Evolutionary conservation across 2,888 invertebrate genomes (phyloP).

Genomic region (Mongoloraphidia duomilia): DNA sequence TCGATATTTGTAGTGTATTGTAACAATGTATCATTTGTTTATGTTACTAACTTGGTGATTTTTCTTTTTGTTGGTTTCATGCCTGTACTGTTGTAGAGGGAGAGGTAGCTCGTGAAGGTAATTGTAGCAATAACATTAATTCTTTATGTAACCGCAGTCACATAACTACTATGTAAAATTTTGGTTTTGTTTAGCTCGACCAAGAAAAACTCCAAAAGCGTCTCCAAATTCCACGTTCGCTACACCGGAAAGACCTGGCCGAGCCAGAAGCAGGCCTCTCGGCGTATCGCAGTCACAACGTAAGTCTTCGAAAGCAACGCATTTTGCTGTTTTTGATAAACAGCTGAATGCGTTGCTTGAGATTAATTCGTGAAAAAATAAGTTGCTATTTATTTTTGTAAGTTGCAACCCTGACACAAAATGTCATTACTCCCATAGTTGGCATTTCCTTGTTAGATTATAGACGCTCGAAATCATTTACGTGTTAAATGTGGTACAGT

Average conservation of each 20-base stretch:
- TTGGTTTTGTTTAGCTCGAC: slow-evolving; percentile 38
- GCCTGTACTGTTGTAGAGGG: slow-evolving; percentile 34
- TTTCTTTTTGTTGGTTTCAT: slow-evolving; percentile 24
- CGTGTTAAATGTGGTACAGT: too few relatives aligned
- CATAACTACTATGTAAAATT: slow-evolving; percentile 1
- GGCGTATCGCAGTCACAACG: slow-evolving; percentile 88
- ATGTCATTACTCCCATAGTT: too few relatives aligned
- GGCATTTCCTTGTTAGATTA: too few relatives aligned
- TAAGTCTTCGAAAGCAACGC: too few relatives aligned
- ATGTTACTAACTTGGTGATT: slow-evolving; percentile 9
- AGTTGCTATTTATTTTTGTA: too few relatives aligned
- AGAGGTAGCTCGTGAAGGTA: slow-evolving; percentile 52
- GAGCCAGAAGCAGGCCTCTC: slow-evolving; percentile 48
- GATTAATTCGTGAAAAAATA: too few relatives aligned
- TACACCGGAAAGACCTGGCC: slow-evolving; percentile 44
- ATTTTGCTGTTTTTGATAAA: too few relatives aligned
- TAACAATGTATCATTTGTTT: slow-evolving; percentile 2
- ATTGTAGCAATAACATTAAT: slow-evolving; percentile 12
- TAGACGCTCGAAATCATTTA: too few relatives aligned
- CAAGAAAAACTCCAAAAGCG: slow-evolving; percentile 35
- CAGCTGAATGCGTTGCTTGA: too few relatives aligned
- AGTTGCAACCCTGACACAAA: too few relatives aligned
- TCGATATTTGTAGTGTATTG: slow-evolving; percentile 2
- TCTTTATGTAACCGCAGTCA: not conserved
- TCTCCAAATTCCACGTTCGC: slow-evolving; percentile 30